These are phyloP conservation scores for Microctenopoma stevenorrisi DNA, from an alignment of 2,797 vertebrate species.

Conservation along the genomic window DNA sequence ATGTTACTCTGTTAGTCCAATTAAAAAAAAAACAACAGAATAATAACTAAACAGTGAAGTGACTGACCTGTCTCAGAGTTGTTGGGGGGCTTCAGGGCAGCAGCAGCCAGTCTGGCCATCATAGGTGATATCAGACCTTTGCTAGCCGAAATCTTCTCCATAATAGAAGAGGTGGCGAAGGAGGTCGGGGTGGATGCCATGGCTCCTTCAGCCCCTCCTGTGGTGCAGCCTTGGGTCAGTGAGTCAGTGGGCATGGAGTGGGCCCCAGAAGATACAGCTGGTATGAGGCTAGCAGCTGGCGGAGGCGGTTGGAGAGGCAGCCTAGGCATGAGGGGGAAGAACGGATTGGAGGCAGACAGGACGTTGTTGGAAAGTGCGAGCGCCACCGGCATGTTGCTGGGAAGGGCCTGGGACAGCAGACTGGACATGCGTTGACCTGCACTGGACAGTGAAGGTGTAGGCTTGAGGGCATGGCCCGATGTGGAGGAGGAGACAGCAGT, in stretches of 20 bases:
- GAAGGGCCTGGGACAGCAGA: constrained; percentile 92
- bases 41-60: not conserved
- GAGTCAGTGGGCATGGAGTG: constrained; percentile 87
- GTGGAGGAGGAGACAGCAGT: constrained; percentile 78
- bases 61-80: constrained; percentile 88
- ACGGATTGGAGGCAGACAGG: constrained; percentile 87
- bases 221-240: constrained; percentile 85
- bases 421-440: constrained; percentile 89
- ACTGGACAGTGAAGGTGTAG: constrained; percentile 82
- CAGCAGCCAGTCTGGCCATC: constrained; percentile 98
- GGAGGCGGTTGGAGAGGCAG: constrained; percentile 87
- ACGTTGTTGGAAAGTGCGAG: constrained; percentile 90
- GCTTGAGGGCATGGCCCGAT: constrained; percentile 82
- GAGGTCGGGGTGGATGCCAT: constrained; percentile 87
- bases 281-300: constrained; percentile 86
- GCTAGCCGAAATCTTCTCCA: constrained; percentile 98
- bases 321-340: constrained; percentile 91
- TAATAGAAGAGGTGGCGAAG: constrained; percentile 90
- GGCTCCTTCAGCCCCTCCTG: constrained; percentile 81
- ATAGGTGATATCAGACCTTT: constrained; percentile 98
- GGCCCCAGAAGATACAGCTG: constrained; percentile 81
- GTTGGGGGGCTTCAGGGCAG: constrained; percentile 92
- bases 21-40: no score
- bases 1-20: not conserved
- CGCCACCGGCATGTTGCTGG: constrained; percentile 93